Base-by-base conservation (phyloP, 64 coral and sea anemone species). In the Actinia equina region DNA sequence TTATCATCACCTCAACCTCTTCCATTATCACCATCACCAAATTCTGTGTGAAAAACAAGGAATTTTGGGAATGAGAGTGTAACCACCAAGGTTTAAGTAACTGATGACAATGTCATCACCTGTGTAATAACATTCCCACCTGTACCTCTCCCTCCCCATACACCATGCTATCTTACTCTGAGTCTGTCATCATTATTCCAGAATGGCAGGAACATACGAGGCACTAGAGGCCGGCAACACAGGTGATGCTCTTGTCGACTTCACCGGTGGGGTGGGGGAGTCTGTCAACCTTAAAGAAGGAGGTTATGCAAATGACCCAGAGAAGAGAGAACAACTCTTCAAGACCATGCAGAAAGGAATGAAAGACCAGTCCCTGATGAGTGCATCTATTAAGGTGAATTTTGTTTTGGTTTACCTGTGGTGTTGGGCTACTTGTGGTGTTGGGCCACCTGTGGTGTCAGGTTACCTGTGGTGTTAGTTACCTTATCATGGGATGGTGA, bases 191-290 rank as follows among this genome's bases (percentile, higher is more conserved):
- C 0, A 20, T 19, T 83, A 41, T 71, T 43, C 20, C 64, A 98
- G 95, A 59, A 86, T 98, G 62, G 95, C 95, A 77, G 95, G 95
- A 77, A 94, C 95, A 30, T 98, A 98, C n/a, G 95, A 98, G 41
- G 95, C 95, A n/a, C 83, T 98, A 49, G 95, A 93, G 76, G 89
- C 95, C 44, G 95, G 95, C n/a, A 98, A 94, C 57, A 98, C 95
- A 52, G 95, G 77, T n/a, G 95, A 98, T 84, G 95, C 95, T 16
- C 87, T 98, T 25, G 95, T 98, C 0, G 95, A 98, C 55, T 98
- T 98, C 42, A 98, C 95, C 44, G 92, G 95, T 41, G 95, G 95
- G 59, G 95, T 98, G 25, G 93, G 87, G 16, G 95, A 98, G 25
- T 86, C 95, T 52, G 77, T 98, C 3, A 91, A 89, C 26, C 76